Percentiles rank a stretch among this genome's conserved stretches.
Conservation (phyloP, 1,140 invertebrate species). For the Phenacoccus solenopsis region DNA sequence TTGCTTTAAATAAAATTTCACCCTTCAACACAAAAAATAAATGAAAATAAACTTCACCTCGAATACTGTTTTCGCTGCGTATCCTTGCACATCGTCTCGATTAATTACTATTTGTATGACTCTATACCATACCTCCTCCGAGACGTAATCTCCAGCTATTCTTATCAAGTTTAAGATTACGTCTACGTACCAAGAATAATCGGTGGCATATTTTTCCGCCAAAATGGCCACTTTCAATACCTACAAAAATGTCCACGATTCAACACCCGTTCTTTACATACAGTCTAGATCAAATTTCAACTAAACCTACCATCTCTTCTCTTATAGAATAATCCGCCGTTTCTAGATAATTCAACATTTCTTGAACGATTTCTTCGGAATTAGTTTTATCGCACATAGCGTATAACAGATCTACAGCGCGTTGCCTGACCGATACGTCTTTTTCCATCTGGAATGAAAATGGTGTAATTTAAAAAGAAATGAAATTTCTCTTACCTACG, state of each 20-base stretch:
- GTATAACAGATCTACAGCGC: slow-evolving; percentile 97
- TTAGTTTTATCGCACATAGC: slow-evolving; percentile 99
- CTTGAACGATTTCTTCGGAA: slow-evolving; percentile 98
- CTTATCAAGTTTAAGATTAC: slow-evolving; percentile 98
- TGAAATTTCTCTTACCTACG: neutral
- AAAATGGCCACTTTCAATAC: slow-evolving; percentile 97
- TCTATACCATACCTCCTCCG: slow-evolving; percentile 95
- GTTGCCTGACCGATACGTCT: slow-evolving; percentile 95
- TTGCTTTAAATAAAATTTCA: neutral
- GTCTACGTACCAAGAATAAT: slow-evolving; percentile 98
- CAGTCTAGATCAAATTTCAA: slow-evolving; percentile 13
- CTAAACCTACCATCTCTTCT: slow-evolving; percentile 92
- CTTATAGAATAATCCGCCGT: slow-evolving; percentile 99
- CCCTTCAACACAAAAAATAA: too few species aligned
- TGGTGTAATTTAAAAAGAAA: slow-evolving; percentile 2
- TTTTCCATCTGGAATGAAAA: slow-evolving; percentile 68
- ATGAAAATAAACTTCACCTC: slow-evolving; percentile 43
- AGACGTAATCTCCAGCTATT: slow-evolving; percentile 99
- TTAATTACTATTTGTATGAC: slow-evolving; percentile 99
- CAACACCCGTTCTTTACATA: neutral
- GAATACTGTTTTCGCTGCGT: slow-evolving; percentile 99
- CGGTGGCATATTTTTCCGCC: slow-evolving; percentile 98
- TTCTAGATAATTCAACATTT: slow-evolving; percentile 98
- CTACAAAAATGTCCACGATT: slow-evolving; percentile 28
- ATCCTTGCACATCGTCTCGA: slow-evolving; percentile 96